phyloP scores from a whole-genome alignment of 2,888 invertebrate species.

The Tenthredo notha region DNA sequence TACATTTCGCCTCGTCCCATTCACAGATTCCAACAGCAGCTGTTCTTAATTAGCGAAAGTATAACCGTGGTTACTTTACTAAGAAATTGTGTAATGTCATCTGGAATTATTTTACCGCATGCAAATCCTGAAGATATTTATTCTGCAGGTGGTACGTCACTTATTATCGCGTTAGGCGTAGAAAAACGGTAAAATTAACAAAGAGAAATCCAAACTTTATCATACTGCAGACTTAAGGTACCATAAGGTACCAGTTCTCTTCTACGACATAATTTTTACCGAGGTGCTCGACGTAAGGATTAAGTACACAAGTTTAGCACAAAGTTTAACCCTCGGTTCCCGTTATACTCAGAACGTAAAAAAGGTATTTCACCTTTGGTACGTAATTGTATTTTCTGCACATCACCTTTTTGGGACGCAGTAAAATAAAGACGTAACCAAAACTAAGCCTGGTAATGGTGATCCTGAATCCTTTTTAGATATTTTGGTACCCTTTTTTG shows the following conservation, averaged over 20 bases:
- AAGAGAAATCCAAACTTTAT: neutral
- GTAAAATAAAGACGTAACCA: neutral
- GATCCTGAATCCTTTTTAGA: neutral
- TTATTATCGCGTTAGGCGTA: neutral
- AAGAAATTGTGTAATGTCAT: neutral
- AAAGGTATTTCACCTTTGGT: neutral
- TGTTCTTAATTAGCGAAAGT: neutral
- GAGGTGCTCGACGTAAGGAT: neutral
- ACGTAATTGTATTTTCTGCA: conserved; percentile 3
- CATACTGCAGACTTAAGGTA: neutral
- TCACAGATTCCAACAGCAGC: neutral
- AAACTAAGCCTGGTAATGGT: neutral
- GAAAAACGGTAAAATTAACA: neutral
- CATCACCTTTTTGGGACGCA: neutral
- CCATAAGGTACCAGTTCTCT: neutral
- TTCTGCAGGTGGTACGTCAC: neutral
- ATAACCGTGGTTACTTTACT: neutral
- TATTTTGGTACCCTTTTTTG: neutral
- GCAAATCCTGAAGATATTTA: neutral
- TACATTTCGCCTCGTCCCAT: neutral
- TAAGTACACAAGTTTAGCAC: conserved; percentile 14
- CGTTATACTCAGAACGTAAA: neutral
- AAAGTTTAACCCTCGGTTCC: neutral
- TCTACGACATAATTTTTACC: conserved; percentile 1
- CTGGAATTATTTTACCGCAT: neutral